Base-by-base conservation (phyloP, 2,888 invertebrate genomes). In the Parasteatoda lunata region DNA sequence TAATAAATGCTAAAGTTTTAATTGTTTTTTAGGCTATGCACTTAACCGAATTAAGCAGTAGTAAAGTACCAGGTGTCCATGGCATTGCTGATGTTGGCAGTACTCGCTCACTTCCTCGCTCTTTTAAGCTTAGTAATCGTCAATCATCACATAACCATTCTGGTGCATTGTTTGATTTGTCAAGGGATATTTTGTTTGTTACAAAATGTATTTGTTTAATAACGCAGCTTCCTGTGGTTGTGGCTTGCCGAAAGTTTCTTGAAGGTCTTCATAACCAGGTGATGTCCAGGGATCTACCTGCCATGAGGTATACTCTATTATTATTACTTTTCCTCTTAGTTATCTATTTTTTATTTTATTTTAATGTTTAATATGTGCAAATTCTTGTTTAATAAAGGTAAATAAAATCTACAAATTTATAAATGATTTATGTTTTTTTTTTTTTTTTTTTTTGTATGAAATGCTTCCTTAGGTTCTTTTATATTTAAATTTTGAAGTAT, bases 151-250 rank as follows among this genome's bases (percentile, higher is more conserved):
- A 75, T 54, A 65, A 77, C 59, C 91, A 91, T 83, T 88, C 91
- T 49, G 90, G 90, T 5, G 90, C 91, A 30, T 91, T 91, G 92
- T 99, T 97, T 93, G 98, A 98, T 93, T 95, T 96, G 91, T 94
- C 95, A 92, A 97, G 97, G 94, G 98, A 99, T 93, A 96, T 96
- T 92, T 94, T 99, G 89, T 97, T 95, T 93, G 98, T 98, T 91
- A 96, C 97, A 90, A 99, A 99, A 94, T 96, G 97, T 92, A 96
- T 99, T 92, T 96, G 96, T 90, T 94, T 99, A 89, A 95, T 98
- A 91, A 96, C 97, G 91, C 97, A 97, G 92, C 94, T 96, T 90
- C 97, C 98, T 51, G 97, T 97, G 92, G 95, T 97, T 76, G 95
- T 82, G 15, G 96, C 97, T 89, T 95, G 97, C 83, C 95, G 95